Evolutionary conservation across 2,888 invertebrate species (phyloP), one percentile per base, ranked within the genome.

Genomic region (Drosophila meridiana): DNA sequence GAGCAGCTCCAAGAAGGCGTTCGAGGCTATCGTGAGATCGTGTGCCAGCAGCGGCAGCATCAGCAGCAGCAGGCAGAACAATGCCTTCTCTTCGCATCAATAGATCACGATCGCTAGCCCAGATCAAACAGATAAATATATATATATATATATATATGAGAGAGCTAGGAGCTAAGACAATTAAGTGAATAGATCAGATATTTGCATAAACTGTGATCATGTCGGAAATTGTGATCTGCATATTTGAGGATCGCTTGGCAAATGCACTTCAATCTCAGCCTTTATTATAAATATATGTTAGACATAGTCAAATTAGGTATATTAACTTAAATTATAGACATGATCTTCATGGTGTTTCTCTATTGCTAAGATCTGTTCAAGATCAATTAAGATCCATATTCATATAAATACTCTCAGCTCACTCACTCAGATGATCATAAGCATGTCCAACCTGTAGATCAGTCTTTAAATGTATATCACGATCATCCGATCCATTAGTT

Each of bases 61-160:
- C 40, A 40, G 40, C 14, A 34, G 34, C 40, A 32, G 67, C 73
- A 87, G 20, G 32, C 50, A 32, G 67, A 76, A 87, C 88, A 83
- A 83, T 83, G 88, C 74, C 62, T 59, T 69, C 63, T 66, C 36
- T n/a, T 28, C 55, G 77, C 67, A 66, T 74, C 86, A 87, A 80
- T 80, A 80, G 83, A 83, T 88, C 83, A 83, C 58, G 64, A 86
- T 80, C 80, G 66, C 28, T 61, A 42, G 40, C 26, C 50, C 50
- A 66, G 59, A 55, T 69, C 53, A 50, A 14, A 53, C 30, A 47
- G 61, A 62, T 57, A 65, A n/a, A 11, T 40, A 11, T 13, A 28
- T 14, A 53, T 3, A 14, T 30, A 20, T 30, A 20, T 20, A 20
- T 20, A 20, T 20, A 20, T 20, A 20, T 20, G 20, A 20, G 20